These are phyloP conservation scores for Zoanthus gigantus DNA, from an alignment of 92 coral and sea anemone genomes.

Conservation along the genomic window DNA sequence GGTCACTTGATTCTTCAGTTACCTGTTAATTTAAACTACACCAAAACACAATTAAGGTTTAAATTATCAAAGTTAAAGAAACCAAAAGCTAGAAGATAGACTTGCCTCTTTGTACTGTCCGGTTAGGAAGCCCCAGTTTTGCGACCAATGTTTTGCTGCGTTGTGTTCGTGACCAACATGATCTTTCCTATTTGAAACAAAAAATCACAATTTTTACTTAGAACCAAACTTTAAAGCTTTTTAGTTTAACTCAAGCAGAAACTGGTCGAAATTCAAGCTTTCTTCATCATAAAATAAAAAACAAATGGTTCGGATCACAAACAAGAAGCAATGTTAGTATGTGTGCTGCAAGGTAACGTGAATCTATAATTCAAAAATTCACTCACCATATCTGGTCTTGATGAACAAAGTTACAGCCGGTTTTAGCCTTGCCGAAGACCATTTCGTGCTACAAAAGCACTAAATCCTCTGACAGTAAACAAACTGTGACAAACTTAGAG, in stretches of 20 bases:
- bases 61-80: not conserved
- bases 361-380: not conserved
- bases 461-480: not conserved
- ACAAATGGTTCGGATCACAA: not conserved
- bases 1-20: not conserved
- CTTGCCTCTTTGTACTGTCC: constrained; percentile 87
- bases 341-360: not conserved
- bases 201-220: not conserved
- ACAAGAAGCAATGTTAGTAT: constrained; percentile 2
- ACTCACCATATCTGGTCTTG: constrained; percentile 98
- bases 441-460: constrained; percentile 49
- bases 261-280: not conserved
- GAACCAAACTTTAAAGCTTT: not conserved
- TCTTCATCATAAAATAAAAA: not conserved
- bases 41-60: not conserved
- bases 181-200: constrained; percentile 80
- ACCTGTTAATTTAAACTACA: not conserved
- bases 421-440: constrained; percentile 88
- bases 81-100: not conserved
- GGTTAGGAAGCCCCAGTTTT: constrained; percentile 96
- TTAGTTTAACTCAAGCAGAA: not conserved
- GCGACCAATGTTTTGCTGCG: constrained; percentile 92
- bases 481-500: constrained; percentile 17
- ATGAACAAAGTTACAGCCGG: constrained; percentile 89
- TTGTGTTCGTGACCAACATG: constrained; percentile 93